Percentiles rank a stretch among this genome's conserved stretches.
These are phyloP conservation scores for Trachythela sp. DNA, from an alignment of 64 coral and sea anemone genomes.

Conservation along the genomic window DNA sequence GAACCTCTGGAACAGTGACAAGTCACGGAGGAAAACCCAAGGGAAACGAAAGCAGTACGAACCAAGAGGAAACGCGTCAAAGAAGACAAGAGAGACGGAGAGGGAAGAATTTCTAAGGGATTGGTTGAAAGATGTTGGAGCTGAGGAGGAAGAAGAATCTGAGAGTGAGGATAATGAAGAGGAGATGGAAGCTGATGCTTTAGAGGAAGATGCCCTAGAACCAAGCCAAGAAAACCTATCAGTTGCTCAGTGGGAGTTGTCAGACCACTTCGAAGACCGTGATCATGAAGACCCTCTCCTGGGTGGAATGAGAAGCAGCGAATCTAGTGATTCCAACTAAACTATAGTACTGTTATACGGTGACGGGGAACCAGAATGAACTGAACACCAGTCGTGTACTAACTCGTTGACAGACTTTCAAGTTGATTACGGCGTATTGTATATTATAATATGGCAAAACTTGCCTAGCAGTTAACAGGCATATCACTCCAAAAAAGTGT, in stretches of 20 bases:
- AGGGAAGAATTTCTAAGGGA: slow-evolving; percentile 57
- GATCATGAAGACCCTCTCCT: slow-evolving; percentile 20
- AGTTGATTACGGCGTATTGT: background rate
- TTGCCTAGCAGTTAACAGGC: background rate
- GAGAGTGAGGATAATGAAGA: slow-evolving; percentile 35
- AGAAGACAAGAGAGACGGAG: slow-evolving; percentile 51
- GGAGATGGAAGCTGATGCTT: slow-evolving; percentile 32
- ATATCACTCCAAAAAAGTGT: background rate
- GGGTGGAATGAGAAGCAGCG: slow-evolving; percentile 21
- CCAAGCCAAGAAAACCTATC: background rate
- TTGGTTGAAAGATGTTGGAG: slow-evolving; percentile 54
- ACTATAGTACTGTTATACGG: background rate
- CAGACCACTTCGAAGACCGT: background rate
- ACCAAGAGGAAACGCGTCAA: slow-evolving; percentile 50
- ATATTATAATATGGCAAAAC: background rate
- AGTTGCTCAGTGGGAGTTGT: background rate
- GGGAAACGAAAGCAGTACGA: slow-evolving; percentile 56
- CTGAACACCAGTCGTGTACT: background rate
- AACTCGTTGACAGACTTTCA: background rate
- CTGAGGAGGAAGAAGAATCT: slow-evolving; percentile 33
- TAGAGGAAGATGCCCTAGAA: slow-evolving; percentile 43
- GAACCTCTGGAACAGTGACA: slow-evolving; percentile 47
- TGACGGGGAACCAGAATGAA: background rate
- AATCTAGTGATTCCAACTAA: background rate
- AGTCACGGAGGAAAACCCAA: slow-evolving; percentile 41